Percentiles rank a stretch among this genome's conserved stretches.
Evolutionary conservation across 2,113 vertebrate genomes (phyloP).

Genomic region (Syngnathus typhle): DNA sequence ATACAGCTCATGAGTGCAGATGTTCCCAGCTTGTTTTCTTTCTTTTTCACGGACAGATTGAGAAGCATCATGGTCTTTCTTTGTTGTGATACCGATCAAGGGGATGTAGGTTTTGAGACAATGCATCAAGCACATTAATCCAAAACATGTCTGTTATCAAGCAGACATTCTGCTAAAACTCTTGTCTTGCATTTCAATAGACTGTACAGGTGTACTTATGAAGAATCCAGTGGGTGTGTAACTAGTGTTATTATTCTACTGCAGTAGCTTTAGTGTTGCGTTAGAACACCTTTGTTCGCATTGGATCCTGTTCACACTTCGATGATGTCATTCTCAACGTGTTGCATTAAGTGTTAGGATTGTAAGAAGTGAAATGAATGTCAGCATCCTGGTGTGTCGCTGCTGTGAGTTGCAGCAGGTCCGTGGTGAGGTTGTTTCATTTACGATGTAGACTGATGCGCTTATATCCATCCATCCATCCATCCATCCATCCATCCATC

Average conservation of each 20-base stretch:
- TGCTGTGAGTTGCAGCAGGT: slow-evolving; percentile 7
- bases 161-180: not conserved
- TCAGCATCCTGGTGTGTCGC: slow-evolving; percentile 31
- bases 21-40: no score
- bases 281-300: not conserved
- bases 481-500: no score
- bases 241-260: not conserved
- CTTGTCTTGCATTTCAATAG: not conserved
- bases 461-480: no score
- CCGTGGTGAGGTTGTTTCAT: slow-evolving; percentile 26
- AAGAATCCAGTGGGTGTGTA: not conserved
- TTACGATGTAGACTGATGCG: not conserved
- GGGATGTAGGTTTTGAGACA: no score
- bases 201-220: not conserved
- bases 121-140: not conserved
- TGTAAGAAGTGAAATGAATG: slow-evolving; percentile 26
- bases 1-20: no score
- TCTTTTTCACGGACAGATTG: no score
- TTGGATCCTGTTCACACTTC: slow-evolving; percentile 8
- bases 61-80: no score
- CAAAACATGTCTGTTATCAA: not conserved
- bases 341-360: not conserved
- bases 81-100: no score
- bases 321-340: slow-evolving; percentile 17
- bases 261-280: not conserved